Evolutionary conservation across 92 coral and sea anemone species (phyloP), one percentile per base, ranked within the genome.

Genomic region (Actinostola sp.): DNA sequence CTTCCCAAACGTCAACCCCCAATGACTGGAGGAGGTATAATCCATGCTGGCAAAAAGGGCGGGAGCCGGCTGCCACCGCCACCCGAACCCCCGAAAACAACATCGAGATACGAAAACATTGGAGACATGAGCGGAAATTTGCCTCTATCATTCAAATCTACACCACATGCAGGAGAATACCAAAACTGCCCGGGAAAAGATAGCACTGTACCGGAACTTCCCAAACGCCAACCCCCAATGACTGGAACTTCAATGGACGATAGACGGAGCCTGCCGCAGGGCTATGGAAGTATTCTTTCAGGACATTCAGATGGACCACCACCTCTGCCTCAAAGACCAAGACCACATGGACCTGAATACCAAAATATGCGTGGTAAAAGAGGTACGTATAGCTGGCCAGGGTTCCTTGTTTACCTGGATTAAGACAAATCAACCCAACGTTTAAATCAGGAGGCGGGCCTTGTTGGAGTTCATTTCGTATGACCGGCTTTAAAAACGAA

Each of bases 281-380:
- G 19, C 12, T 57, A 4, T 27, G 63, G 28, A 16, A 57, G 29
- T n/a, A 1, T 4, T 19, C n/a, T 27, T 6, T 4, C 38, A 8
- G 13, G 39, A 5, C 38, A 57, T 3, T 2, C 28, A 19, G 1
- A 8, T 19, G 1, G 36, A 27, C 63, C 63, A 27, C 63, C 63
- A 30, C 39, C 39, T 3, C 63, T 38, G n/a, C n/a, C n/a, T n/a
- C n/a, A n/a, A n/a, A n/a, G n/a, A 4, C 0, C 63, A 30, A 27
- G 63, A 30, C 63, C 63, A 27, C 63, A 29, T 57, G 38, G 14
- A 20, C 3, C 27, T 9, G 19, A 57, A 20, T 57, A 57, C 63
- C 63, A 57, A 38, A 57, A 57, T 27, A 4, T 57, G 28, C 63
- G 36, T 21, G 63, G 63, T 9, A 27, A 30, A 57, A n/a, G n/a